These are phyloP conservation scores for Penaeus japonicus DNA, from an alignment of 1,140 invertebrate genomes.

Conservation along the genomic window DNA sequence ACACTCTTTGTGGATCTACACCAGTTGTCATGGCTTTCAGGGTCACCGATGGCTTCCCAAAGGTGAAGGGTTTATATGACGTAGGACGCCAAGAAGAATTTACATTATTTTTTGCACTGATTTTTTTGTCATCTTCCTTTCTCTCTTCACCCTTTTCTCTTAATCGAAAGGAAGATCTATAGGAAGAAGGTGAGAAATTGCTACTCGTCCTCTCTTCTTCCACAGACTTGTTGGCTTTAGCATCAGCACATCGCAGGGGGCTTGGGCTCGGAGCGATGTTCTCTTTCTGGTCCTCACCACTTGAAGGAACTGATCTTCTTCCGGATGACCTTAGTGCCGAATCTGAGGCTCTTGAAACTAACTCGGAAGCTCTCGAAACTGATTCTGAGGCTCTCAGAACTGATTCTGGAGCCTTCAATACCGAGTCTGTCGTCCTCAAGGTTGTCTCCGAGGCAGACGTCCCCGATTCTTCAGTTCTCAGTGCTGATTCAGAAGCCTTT, in stretches of 20 bases:
- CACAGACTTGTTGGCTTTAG: background rate
- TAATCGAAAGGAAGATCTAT: conserved; percentile 23
- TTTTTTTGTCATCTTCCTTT: background rate
- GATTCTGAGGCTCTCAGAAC: too few species aligned
- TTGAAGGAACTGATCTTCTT: background rate
- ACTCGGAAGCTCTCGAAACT: too few species aligned
- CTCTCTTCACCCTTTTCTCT: conserved; percentile 19
- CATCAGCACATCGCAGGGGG: background rate
- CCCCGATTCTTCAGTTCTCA: too few species aligned
- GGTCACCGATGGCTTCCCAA: conserved; percentile 27
- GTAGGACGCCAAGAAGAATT: background rate
- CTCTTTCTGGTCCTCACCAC: conserved; percentile 32
- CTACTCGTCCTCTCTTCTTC: background rate
- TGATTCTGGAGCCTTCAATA: too few species aligned
- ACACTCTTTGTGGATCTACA: background rate
- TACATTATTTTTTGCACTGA: background rate
- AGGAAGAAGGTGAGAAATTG: background rate
- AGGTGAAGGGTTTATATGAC: conserved; percentile 2
- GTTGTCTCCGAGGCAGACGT: too few species aligned
- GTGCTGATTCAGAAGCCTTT: too few species aligned
- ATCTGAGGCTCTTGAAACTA: too few species aligned
- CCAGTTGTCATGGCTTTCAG: conserved; percentile 14
- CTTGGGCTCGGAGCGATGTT: conserved; percentile 21
- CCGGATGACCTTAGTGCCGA: too few species aligned
- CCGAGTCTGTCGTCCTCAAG: too few species aligned